Conservation (phyloP, 53 echinoderm and acorn worm genomes). For the Astropecten irregularis region DNA sequence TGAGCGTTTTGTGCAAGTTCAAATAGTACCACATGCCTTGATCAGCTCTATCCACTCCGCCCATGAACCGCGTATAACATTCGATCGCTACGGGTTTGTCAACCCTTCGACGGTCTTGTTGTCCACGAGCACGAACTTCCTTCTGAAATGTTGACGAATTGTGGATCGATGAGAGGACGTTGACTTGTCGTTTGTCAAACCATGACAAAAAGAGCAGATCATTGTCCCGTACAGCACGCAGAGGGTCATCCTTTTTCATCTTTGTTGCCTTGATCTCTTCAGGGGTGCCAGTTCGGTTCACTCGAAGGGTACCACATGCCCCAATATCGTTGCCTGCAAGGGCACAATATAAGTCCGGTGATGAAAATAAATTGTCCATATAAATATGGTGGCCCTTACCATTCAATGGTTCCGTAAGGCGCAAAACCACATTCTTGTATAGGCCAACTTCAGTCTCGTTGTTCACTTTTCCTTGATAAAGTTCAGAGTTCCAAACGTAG, state of each 20-base stretch:
- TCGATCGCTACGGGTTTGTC: slow-evolving; percentile 6
- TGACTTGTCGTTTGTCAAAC: slow-evolving; percentile 27
- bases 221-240: background rate
- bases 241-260: background rate
- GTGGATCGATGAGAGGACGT: slow-evolving; percentile 18
- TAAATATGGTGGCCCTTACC: slow-evolving; percentile 38
- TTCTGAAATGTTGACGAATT: slow-evolving; percentile 2
- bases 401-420: background rate
- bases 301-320: too few species aligned
- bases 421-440: background rate
- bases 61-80: slow-evolving; percentile 16
- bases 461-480: background rate
- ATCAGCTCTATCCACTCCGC: slow-evolving; percentile 10
- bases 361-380: too few species aligned
- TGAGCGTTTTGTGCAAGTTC: slow-evolving; percentile 25
- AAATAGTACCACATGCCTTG: slow-evolving; percentile 16
- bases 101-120: background rate
- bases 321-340: background rate
- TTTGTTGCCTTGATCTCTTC: slow-evolving; percentile 1
- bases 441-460: slow-evolving; percentile 2
- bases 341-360: background rate
- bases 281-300: background rate
- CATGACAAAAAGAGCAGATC: background rate
- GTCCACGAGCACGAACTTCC: background rate
- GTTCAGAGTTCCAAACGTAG: slow-evolving; percentile 21